phyloP scores from a whole-genome alignment of 2,888 invertebrate species.

The Monoplex corrugatus region DNA sequence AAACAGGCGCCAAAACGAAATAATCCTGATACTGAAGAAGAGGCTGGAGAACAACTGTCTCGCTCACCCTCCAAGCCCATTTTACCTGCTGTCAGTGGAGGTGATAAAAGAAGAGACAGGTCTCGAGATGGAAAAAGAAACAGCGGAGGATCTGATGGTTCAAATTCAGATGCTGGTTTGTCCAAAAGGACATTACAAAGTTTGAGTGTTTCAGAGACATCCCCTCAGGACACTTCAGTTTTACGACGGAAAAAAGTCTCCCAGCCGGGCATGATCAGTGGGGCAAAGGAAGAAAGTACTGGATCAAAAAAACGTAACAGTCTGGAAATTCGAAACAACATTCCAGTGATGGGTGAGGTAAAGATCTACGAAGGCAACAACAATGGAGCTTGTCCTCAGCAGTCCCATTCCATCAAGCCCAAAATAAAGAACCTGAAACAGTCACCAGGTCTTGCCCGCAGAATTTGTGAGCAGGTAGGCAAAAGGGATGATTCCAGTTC shows the following conservation, averaged over 20 bases:
- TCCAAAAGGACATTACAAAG: constrained; percentile 45
- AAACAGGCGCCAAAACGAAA: constrained; percentile 24
- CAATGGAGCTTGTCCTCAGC: constrained; percentile 53
- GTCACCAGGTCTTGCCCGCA: constrained; percentile 79
- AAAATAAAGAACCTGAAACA: constrained; percentile 75
- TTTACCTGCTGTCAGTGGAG: neutral
- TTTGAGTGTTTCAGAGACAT: constrained; percentile 36
- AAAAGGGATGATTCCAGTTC: constrained; percentile 74
- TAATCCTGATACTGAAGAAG: constrained; percentile 37
- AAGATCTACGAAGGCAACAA: constrained; percentile 75
- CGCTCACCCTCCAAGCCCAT: neutral
- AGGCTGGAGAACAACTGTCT: neutral
- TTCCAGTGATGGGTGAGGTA: constrained; percentile 76
- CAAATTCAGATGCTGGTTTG: constrained; percentile 41
- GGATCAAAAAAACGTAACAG: constrained; percentile 74
- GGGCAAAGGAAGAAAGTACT: constrained; percentile 54
- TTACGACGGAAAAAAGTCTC: constrained; percentile 46
- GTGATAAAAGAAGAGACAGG: constrained; percentile 39
- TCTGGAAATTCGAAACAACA: constrained; percentile 80
- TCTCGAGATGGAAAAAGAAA: constrained; percentile 20
- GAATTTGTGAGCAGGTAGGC: constrained; percentile 69
- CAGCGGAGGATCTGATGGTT: neutral
- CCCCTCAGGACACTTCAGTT: constrained; percentile 27
- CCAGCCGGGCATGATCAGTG: neutral
- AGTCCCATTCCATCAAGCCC: constrained; percentile 73